Percentiles rank a stretch among this genome's conserved stretches.
Conservation (phyloP, 2,797 vertebrate genomes). For the Zalophus californianus region DNA sequence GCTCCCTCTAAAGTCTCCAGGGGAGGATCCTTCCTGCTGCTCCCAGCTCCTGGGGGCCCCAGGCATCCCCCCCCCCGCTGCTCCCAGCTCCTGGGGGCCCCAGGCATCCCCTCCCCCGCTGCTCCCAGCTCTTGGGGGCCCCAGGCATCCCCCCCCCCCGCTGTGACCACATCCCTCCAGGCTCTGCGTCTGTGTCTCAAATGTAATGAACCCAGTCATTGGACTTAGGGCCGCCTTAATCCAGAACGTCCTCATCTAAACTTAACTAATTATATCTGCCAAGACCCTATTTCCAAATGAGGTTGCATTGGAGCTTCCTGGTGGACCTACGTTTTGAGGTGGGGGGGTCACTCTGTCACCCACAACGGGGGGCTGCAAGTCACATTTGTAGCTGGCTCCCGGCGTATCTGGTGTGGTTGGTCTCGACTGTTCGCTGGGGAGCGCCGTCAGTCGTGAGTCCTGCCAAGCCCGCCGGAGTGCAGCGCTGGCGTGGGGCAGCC, state of each 20-base stretch:
- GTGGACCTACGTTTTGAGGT: not conserved
- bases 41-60: too few species aligned
- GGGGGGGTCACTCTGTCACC: too few species aligned
- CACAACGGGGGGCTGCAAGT: not conserved
- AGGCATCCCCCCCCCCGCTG: accelerated
- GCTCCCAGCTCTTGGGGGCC: too few species aligned
- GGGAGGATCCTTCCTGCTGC: not conserved
- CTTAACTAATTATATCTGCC: not conserved
- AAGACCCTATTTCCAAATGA: not conserved
- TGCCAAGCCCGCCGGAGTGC: not conserved
- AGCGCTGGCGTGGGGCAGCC: too few species aligned
- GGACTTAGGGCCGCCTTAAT: not conserved
- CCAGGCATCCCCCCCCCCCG: too few species aligned
- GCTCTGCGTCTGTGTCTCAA: not conserved
- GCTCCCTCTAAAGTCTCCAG: not conserved
- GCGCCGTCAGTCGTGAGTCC: not conserved
- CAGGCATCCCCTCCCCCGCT: too few species aligned
- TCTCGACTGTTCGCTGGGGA: accelerated
- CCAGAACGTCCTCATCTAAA: not conserved
- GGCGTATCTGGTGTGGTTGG: accelerated
- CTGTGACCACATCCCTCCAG: not conserved
- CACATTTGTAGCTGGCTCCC: not conserved
- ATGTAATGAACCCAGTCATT: not conserved
- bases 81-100: too few species aligned
- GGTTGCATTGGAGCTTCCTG: not conserved